Conservation (phyloP, 1,140 invertebrate species). For the Apis dorsata region DNA sequence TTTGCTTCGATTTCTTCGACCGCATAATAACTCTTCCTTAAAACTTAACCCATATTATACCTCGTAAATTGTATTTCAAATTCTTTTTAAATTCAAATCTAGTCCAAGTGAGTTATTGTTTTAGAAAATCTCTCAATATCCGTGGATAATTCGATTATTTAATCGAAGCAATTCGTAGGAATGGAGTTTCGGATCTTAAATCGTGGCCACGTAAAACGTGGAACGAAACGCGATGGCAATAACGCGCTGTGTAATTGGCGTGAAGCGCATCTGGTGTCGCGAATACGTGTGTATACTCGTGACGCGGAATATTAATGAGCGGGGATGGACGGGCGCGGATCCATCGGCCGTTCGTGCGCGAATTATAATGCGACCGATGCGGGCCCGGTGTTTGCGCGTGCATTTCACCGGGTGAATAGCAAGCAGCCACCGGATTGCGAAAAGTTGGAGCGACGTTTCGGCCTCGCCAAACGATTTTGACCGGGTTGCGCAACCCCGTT, state of each 20-base stretch:
- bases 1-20: no score
- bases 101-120: no score
- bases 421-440: slow-evolving; percentile 51
- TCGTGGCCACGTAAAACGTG: neutral
- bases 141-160: no score
- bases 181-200: neutral
- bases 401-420: slow-evolving; percentile 56
- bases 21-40: no score
- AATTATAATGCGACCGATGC: slow-evolving; percentile 50
- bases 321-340: slow-evolving; percentile 32
- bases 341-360: slow-evolving; percentile 44
- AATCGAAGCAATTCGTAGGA: no score
- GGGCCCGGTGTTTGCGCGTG: slow-evolving; percentile 32
- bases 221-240: slow-evolving; percentile 5
- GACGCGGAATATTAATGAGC: slow-evolving; percentile 46
- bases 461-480: slow-evolving; percentile 40
- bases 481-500: slow-evolving; percentile 35
- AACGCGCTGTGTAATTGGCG: slow-evolving; percentile 39
- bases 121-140: no score
- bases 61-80: no score
- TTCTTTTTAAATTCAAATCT: no score
- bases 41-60: no score
- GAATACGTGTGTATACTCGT: slow-evolving; percentile 33
- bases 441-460: slow-evolving; percentile 47
- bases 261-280: slow-evolving; percentile 34